Evolutionary conservation across 1,140 invertebrate species (phyloP), one percentile per base, ranked within the genome.

Genomic region (Lucilia sericata): DNA sequence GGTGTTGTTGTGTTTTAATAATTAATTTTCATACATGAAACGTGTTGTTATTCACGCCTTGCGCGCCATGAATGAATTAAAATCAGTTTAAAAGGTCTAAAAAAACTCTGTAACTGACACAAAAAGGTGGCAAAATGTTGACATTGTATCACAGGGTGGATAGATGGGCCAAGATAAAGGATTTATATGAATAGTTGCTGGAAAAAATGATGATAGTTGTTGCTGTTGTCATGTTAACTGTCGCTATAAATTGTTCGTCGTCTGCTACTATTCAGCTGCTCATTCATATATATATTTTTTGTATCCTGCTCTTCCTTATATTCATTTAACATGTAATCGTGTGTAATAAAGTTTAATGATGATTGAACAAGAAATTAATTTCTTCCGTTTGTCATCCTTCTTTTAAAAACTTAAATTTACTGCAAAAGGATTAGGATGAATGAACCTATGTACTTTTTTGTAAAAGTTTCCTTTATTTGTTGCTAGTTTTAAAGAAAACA

Each of bases 331-430:
- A 17, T 78, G 75, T 78, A 78, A 78, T 78, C 75, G 42, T 78
- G 75, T 78, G 75, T 78, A 78, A 78, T 78, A 78, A 19, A 47
- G 75, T 78, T 78, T 78, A 78, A 78, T 78, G 75, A 78, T 78
- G 75, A 78, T 78, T 78, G 75, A 78, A 78, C 75, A 42, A 47
- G 75, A 78, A 78, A 78, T 78, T 78, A 78, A 78, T 78, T 78
- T 78, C 75, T 78, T 78, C 75, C 75, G 75, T 78, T 78, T 47
- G 34, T 78, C 42, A 47, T 78, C 19, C 5, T 47, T 5, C 12
- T 17, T 78, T 78, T 36, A 19, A 9, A 42, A 78, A 78, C 75
- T 78, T 78, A 78, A 78, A 78, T 78, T 78, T 78, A 78, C 75
- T 78, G 75, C 75, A 78, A 78, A 78, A 78, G 75, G 75, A 78